Evolutionary conservation across 2,113 vertebrate genomes (phyloP), one percentile per base, ranked within the genome.

Genomic region (Gobio gobio): DNA sequence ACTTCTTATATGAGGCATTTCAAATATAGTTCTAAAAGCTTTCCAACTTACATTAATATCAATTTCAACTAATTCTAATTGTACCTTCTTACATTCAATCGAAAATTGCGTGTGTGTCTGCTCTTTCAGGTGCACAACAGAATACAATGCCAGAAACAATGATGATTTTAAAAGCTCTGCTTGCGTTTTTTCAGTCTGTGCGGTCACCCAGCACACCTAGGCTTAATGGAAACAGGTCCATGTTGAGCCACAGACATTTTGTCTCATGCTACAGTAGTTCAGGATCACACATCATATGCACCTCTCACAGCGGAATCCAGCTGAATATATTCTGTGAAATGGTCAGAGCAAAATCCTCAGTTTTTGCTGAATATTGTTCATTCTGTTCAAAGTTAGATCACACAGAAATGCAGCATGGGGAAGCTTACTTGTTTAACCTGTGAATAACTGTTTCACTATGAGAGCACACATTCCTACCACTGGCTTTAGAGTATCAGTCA

Each of bases 391-490:
- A 91, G 92, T 91, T 91, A 70, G 86, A 88, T 89, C 90, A 86
- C 51, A 84, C 59, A 88, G 89, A 90, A 90, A 84, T 79, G 83
- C 63, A 89, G 83, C 88, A 83, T 78, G 84, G 63, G 87, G 91
- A 84, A 78, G 89, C 87, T 85, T 88, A 66, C 84, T 85, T 85
- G 85, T 80, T 78, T 87, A 49, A 47, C 76, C 85, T 86, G 90
- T 88, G 90, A 90, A 91, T 92, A 92, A 56, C 22, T 45, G 68
- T 90, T 88, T 92, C 91, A 90, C 82, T 83, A 91, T 91, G 86
- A 77, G 90, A 91, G 88, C 89, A 86, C 85, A 51, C 78, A 36
- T 86, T 84, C 82, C 79, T 66, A 89, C 89, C 82, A 88, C 86
- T 90, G 89, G 91, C 91, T 90, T 88, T 29, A 86, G 86, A 90